These are phyloP conservation scores for Rhadina sibilatrix DNA, from an alignment of 2,113 vertebrate genomes.

Conservation along the genomic window DNA sequence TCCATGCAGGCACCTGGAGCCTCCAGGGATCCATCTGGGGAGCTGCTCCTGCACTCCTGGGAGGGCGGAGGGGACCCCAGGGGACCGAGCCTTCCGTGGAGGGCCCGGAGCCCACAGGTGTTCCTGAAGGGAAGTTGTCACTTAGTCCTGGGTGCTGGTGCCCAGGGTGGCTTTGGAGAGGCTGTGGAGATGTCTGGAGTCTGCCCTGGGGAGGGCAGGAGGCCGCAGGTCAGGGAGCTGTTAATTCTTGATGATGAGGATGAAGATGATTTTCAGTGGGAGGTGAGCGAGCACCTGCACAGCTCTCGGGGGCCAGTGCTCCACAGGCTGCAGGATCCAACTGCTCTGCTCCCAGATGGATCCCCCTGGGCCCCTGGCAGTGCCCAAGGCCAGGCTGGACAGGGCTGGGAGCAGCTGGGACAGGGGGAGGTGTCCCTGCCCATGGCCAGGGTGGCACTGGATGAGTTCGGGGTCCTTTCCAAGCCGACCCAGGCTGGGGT, in stretches of 20 bases:
- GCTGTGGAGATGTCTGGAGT: neutral
- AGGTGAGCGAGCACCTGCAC: neutral
- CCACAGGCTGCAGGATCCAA: neutral
- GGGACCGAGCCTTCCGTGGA: neutral
- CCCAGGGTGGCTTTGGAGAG: neutral
- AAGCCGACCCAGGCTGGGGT: rapidly evolving
- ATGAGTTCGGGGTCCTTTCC: neutral
- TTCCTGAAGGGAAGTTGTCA: rapidly evolving
- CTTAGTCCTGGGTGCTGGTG: neutral
- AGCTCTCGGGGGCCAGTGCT: neutral
- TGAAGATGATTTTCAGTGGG: neutral
- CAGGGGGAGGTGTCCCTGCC: neutral
- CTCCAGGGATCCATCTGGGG: neutral
- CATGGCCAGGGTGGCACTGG: neutral
- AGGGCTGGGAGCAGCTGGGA: neutral
- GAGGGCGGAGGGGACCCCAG: rapidly evolving
- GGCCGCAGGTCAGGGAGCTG: neutral
- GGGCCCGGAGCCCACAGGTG: neutral
- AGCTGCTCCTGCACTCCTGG: neutral
- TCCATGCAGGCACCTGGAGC: neutral
- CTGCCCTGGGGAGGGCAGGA: neutral
- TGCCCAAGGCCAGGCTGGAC: neutral
- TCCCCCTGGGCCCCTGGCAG: neutral
- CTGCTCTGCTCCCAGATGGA: neutral
- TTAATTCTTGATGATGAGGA: neutral